Percentiles rank a stretch among this genome's conserved stretches.
These are phyloP conservation scores for Pyrocoelia pectoralis DNA, from an alignment of 2,888 invertebrate genomes.

Conservation along the genomic window DNA sequence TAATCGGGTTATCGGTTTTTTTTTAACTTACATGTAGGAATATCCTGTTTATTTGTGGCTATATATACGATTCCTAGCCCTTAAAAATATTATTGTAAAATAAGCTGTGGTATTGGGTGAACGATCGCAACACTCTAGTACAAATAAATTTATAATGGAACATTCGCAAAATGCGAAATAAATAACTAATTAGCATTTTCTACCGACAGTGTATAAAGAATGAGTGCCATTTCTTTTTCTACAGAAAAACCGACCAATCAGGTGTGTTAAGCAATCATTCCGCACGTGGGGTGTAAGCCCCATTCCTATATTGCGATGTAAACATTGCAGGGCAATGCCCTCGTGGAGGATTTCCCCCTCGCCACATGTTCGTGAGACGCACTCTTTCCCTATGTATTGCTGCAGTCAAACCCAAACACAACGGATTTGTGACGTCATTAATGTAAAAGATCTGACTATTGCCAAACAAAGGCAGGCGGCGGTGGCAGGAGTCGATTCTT, in stretches of 20 bases:
- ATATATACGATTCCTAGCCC: neutral
- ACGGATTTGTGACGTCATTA: conserved; percentile 30
- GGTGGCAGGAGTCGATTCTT: neutral
- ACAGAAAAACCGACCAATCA: conserved; percentile 25
- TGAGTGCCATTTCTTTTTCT: too few relatives aligned
- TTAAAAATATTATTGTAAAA: too few relatives aligned
- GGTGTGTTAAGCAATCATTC: conserved; percentile 33
- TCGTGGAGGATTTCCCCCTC: conserved; percentile 25
- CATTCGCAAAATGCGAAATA: too few relatives aligned
- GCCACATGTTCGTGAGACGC: conserved; percentile 20
- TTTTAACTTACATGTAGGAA: neutral
- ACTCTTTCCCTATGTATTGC: conserved; percentile 28
- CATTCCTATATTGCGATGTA: conserved; percentile 52
- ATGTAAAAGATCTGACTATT: conserved; percentile 15
- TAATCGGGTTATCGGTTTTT: neutral
- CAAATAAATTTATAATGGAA: too few relatives aligned
- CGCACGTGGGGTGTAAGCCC: conserved; percentile 46
- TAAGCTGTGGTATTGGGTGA: too few relatives aligned
- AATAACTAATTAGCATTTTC: too few relatives aligned
- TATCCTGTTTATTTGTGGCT: neutral
- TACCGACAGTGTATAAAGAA: too few relatives aligned
- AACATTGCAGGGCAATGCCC: conserved; percentile 57
- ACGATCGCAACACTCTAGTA: too few relatives aligned
- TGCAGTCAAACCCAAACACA: conserved; percentile 25
- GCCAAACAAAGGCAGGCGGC: conserved; percentile 13